A percentile compares a stretch with the other conserved stretches of the same genome.
These are phyloP conservation scores for Aphrophora alni DNA, from an alignment of 2,888 invertebrate species.

Conservation along the genomic window DNA sequence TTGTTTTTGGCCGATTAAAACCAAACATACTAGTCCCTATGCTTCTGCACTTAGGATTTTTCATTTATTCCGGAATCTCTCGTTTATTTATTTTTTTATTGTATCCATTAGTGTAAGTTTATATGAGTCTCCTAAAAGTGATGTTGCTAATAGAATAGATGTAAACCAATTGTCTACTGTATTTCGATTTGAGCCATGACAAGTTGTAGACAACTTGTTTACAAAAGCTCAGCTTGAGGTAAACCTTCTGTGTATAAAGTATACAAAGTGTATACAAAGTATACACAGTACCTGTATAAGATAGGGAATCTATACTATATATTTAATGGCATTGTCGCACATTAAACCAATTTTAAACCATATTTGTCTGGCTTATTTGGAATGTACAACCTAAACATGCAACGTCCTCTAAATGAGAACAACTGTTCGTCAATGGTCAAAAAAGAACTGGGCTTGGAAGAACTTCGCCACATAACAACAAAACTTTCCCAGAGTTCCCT, in stretches of 20 bases:
- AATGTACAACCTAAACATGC: conserved; percentile 49
- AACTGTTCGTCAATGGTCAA: conserved; percentile 51
- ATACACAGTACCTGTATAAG: conserved; percentile 6
- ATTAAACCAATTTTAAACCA: conserved; percentile 44
- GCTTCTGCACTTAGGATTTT: too few relatives aligned
- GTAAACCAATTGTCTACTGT: neutral
- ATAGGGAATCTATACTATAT: too few relatives aligned
- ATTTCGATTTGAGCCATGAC: neutral
- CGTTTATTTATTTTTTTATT: too few relatives aligned
- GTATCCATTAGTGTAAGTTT: too few relatives aligned
- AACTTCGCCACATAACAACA: conserved; percentile 43
- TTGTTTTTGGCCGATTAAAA: too few relatives aligned
- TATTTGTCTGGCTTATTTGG: conserved; percentile 49
- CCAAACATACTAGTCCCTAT: too few relatives aligned
- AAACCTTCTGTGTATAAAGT: too few relatives aligned
- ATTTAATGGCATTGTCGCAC: neutral
- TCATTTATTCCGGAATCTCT: too few relatives aligned
- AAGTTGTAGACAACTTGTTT: neutral
- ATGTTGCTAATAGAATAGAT: too few relatives aligned
- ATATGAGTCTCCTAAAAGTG: too few relatives aligned
- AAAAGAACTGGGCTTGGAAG: conserved; percentile 45
- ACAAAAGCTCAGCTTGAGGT: conserved; percentile 9
- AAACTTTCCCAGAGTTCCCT: conserved; percentile 51
- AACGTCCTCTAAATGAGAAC: conserved; percentile 49
- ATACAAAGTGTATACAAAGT: too few relatives aligned